A percentile compares a stretch with the other conserved stretches of the same genome.
phyloP scores from a whole-genome alignment of 2,888 invertebrate species.

The Pachymerium ferrugineum region DNA sequence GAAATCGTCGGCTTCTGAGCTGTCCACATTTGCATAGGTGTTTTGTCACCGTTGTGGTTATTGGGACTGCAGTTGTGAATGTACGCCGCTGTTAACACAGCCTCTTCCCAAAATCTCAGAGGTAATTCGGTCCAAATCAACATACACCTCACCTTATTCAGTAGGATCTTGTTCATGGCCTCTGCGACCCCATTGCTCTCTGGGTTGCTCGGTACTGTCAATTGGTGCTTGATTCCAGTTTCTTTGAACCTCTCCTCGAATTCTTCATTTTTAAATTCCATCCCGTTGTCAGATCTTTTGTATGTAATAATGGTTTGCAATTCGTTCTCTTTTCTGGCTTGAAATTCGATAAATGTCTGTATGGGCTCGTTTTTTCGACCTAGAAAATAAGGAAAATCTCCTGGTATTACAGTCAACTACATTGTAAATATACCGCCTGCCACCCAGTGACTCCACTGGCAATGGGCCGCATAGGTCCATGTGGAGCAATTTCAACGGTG shows the following conservation, averaged over 20 bases:
- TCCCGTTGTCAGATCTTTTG: slow-evolving; percentile 34
- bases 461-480: too few species aligned
- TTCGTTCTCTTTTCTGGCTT: slow-evolving; percentile 9
- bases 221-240: slow-evolving; percentile 30
- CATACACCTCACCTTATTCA: slow-evolving; percentile 33
- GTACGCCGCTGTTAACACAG: too few species aligned
- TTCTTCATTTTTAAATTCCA: slow-evolving; percentile 31
- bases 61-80: slow-evolving; percentile 32
- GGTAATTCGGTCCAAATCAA: slow-evolving; percentile 31
- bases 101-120: slow-evolving; percentile 35
- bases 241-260: not conserved
- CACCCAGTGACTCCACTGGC: too few species aligned
- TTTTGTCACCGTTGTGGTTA: not conserved
- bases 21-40: not conserved
- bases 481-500: too few species aligned
- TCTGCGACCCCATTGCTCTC: too few species aligned
- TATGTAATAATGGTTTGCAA: not conserved
- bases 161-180: slow-evolving; percentile 31
- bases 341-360: slow-evolving; percentile 11
- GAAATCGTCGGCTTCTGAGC: too few species aligned
- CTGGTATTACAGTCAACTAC: too few species aligned
- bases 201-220: too few species aligned
- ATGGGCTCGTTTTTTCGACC: slow-evolving; percentile 4
- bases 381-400: slow-evolving; percentile 24
- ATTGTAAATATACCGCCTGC: too few species aligned